These are phyloP conservation scores for Danio albolineatus DNA, from an alignment of 2,797 vertebrate species.

Conservation along the genomic window DNA sequence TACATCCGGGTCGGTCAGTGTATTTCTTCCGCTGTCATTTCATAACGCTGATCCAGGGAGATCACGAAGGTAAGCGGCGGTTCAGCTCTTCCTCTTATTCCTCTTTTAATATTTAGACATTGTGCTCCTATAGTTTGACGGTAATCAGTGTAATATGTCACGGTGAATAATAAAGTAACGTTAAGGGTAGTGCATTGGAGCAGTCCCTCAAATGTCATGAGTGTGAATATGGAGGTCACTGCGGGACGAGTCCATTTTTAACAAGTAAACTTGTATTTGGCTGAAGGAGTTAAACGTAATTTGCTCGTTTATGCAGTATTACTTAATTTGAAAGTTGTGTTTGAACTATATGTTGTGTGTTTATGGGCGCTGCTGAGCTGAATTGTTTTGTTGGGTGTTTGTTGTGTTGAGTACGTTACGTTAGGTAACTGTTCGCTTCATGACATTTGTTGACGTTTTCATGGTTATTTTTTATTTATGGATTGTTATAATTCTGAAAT, in stretches of 20 bases:
- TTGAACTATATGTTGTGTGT: neutral
- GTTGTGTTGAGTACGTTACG: neutral
- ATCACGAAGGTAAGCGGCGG: slow-evolving; percentile 40
- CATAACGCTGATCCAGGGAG: slow-evolving; percentile 46
- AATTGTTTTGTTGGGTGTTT: neutral
- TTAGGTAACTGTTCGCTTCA: neutral
- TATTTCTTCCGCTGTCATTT: slow-evolving; percentile 49
- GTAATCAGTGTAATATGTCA: too few relatives aligned
- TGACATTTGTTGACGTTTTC: neutral
- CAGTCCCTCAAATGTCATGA: slow-evolving; percentile 23
- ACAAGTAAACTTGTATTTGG: neutral
- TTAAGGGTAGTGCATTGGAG: neutral
- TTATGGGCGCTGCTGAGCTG: neutral
- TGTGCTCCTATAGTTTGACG: neutral
- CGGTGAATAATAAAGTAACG: neutral
- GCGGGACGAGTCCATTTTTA: neutral
- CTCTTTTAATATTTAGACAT: neutral
- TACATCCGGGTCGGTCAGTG: slow-evolving; percentile 35
- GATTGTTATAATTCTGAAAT: neutral
- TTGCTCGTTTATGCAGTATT: slow-evolving; percentile 2
- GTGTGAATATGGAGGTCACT: slow-evolving; percentile 60
- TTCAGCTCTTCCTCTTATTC: neutral
- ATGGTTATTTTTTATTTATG: neutral
- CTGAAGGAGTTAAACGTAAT: neutral
- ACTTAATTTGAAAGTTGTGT: neutral